phyloP scores from a whole-genome alignment of 2,888 invertebrate species.

The Antitype chi region DNA sequence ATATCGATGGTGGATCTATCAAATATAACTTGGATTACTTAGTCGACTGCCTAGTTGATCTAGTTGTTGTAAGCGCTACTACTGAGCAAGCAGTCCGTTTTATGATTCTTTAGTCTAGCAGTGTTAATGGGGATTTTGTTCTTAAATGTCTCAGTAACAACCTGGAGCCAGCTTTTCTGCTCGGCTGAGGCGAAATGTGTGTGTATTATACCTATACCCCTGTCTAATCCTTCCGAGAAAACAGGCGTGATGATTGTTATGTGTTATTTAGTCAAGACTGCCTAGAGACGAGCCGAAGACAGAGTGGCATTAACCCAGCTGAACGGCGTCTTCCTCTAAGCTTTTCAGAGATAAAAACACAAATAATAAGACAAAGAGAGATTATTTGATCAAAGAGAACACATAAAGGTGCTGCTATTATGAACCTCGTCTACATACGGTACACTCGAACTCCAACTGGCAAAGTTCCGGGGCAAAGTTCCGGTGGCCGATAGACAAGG shows the following conservation, averaged over 20 bases:
- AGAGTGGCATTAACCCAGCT: not conserved
- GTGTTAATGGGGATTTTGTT: not conserved
- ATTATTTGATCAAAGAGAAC: not conserved
- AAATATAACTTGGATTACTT: not conserved
- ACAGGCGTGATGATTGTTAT: no score
- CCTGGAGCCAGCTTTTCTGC: no score
- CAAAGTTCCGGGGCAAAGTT: no score
- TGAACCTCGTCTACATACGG: not conserved
- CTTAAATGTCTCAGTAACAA: not conserved
- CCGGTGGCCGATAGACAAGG: no score
- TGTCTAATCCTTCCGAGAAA: not conserved
- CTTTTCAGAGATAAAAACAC: not conserved
- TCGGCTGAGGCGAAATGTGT: not conserved
- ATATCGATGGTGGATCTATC: constrained; percentile 80
- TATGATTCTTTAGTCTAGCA: not conserved
- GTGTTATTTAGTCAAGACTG: not conserved
- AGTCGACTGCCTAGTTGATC: not conserved
- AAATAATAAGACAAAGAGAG: not conserved
- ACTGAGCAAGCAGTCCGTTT: no score
- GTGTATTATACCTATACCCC: not conserved
- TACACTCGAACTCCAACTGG: not conserved
- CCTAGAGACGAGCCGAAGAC: not conserved
- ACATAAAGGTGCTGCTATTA: not conserved
- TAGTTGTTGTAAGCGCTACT: not conserved
- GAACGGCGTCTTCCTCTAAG: not conserved